Evolutionary conservation across 1,140 invertebrate species (phyloP), one percentile per base, ranked within the genome.

Genomic region (Thaumatotibia leucotreta): DNA sequence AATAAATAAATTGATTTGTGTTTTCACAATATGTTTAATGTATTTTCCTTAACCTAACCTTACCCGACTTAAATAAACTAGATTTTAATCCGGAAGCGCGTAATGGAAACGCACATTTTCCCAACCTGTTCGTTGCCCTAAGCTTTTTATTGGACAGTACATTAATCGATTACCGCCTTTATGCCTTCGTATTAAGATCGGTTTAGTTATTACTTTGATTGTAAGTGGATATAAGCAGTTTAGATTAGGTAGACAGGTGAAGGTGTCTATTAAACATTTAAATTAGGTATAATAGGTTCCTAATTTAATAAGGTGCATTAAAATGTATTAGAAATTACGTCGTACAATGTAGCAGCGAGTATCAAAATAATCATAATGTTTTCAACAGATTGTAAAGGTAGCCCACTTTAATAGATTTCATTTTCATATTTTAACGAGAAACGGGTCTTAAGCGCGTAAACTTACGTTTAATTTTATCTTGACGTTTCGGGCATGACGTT

Each of bases 191-290:
- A 31, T 14, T 58, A 58, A 58, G 52, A 29, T 27, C 52, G 20
- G 6, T 29, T 58, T 58, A 29, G 4, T 29, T 58, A 24, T n/a
- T 6, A 58, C 1, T 27, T n/a, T 10, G 52, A 8, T 58, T 11
- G 24, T 27, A 58, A 27, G 52, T 27, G 24, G 27, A 58, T 58
- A 58, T n/a, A 31, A 1, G 27, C 52, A 58, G 52, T 58, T 58
- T 27, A 58, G 52, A 58, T 58, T 58, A 58, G 33, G n/a, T n/a
- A 39, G 52, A 58, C 52, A 58, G 52, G 52, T 58, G 52, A 58
- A 58, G 27, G 52, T 27, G 23, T 54, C 50, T 58, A 31, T 58
- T 58, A 58, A 58, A 58, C 52, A 58, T 58, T 58, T 58, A 58
- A 58, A 58, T 58, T 58, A 29, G 52, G 52, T n/a, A 58, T 58